Conservation (phyloP, 2,113 vertebrate genomes). For the Carassius auratus region DNA sequence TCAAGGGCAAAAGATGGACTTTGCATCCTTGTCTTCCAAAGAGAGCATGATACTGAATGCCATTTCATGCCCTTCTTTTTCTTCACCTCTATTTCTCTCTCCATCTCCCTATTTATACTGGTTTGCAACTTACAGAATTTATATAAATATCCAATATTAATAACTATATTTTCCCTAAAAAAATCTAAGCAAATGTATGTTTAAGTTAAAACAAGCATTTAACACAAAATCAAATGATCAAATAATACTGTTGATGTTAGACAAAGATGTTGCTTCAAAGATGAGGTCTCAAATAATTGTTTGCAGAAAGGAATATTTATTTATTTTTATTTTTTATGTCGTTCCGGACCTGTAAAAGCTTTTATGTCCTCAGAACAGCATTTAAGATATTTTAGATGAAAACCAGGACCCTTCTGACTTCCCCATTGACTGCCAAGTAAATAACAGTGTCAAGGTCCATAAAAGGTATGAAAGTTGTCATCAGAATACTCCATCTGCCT, state of each 20-base stretch:
- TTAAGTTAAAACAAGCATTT: not conserved
- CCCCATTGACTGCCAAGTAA: too few relatives aligned
- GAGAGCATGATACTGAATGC: not conserved
- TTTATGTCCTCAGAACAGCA: too few relatives aligned
- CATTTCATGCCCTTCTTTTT: not conserved
- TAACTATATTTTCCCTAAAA: not conserved
- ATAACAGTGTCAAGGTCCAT: too few relatives aligned
- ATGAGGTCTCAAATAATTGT: not conserved
- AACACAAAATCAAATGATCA: not conserved
- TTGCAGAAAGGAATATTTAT: not conserved
- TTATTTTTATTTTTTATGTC: too few relatives aligned
- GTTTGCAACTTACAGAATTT: not conserved
- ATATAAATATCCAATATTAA: not conserved
- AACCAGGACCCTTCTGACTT: too few relatives aligned
- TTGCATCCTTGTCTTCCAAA: constrained; percentile 15
- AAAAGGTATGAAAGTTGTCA: too few relatives aligned
- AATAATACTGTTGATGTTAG: not conserved
- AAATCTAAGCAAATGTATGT: not conserved
- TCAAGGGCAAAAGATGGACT: not conserved
- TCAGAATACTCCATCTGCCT: too few relatives aligned
- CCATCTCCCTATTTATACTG: not conserved
- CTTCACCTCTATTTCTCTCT: not conserved
- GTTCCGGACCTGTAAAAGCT: too few relatives aligned
- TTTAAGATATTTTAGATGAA: too few relatives aligned
- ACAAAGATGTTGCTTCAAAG: not conserved